Evolutionary conservation across 2,113 vertebrate species (phyloP).

Genomic region (Mungos mungo): DNA sequence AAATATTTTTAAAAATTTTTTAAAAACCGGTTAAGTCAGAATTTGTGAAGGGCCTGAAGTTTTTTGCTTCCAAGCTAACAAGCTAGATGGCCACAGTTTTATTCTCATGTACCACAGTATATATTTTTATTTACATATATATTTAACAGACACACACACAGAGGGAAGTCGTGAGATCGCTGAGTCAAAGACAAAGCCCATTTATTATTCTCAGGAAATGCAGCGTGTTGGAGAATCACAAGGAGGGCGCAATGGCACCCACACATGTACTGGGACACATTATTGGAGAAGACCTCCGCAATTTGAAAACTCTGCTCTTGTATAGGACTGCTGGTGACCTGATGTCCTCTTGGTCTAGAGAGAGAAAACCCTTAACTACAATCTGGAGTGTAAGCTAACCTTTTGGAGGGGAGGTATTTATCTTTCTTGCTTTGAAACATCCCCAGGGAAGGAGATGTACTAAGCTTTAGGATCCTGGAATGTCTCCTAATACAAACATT

Average conservation of each 20-base stretch:
- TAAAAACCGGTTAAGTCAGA: not conserved
- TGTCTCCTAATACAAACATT: conserved; percentile 3
- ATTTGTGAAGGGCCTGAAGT: not conserved
- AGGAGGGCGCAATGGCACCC: not conserved
- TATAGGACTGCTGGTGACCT: not conserved
- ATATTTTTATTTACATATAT: not conserved
- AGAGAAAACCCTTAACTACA: not conserved
- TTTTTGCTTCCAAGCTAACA: not conserved
- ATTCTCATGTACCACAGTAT: not conserved
- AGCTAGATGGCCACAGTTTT: not conserved
- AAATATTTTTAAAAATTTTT: too few relatives aligned
- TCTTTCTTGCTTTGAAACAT: not conserved
- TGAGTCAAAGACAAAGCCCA: not conserved
- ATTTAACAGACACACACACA: not conserved
- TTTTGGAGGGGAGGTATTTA: not conserved
- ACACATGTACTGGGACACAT: too few relatives aligned
- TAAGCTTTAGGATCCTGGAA: not conserved
- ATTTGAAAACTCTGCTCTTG: not conserved
- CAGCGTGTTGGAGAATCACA: not conserved
- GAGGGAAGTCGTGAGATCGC: not conserved
- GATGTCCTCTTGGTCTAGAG: not conserved
- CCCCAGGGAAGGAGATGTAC: not conserved
- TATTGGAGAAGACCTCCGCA: not conserved
- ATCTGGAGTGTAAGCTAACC: conserved; percentile 17
- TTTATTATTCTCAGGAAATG: not conserved